Evolutionary conservation across 2,888 invertebrate genomes (phyloP).

Genomic region (Portevinia maculata): DNA sequence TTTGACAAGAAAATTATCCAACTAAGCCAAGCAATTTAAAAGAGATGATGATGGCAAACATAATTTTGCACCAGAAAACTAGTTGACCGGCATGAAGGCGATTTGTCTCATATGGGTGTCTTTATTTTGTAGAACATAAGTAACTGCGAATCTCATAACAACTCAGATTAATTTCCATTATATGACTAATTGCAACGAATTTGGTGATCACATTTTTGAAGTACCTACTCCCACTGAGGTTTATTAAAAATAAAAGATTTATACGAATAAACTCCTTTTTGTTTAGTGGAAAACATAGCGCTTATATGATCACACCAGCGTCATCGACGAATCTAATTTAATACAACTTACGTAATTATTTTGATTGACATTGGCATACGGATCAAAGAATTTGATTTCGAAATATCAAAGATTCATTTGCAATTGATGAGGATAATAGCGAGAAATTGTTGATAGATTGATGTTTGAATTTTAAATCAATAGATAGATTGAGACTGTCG

Average conservation of each 20-base stretch:
- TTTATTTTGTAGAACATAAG: background rate
- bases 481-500: background rate
- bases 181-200: constrained; percentile 40
- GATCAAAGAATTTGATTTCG: constrained; percentile 6
- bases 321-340: constrained; percentile 17
- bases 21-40: constrained; percentile 10
- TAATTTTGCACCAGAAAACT: constrained; percentile 7
- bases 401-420: constrained; percentile 9
- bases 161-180: constrained; percentile 1
- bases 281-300: background rate
- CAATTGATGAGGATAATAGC: constrained; percentile 2
- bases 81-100: background rate
- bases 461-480: background rate
- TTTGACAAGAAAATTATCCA: constrained; percentile 29
- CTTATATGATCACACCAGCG: constrained; percentile 8
- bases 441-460: constrained; percentile 13
- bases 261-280: background rate
- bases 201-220: background rate
- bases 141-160: constrained; percentile 4
- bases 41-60: constrained; percentile 12
- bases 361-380: background rate
- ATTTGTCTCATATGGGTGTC: background rate
- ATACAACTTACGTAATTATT: constrained; percentile 33
- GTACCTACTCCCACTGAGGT: constrained; percentile 41
- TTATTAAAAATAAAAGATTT: background rate